phyloP scores from a whole-genome alignment of 2,113 vertebrate genomes.

The Sapayoa aenigma region DNA sequence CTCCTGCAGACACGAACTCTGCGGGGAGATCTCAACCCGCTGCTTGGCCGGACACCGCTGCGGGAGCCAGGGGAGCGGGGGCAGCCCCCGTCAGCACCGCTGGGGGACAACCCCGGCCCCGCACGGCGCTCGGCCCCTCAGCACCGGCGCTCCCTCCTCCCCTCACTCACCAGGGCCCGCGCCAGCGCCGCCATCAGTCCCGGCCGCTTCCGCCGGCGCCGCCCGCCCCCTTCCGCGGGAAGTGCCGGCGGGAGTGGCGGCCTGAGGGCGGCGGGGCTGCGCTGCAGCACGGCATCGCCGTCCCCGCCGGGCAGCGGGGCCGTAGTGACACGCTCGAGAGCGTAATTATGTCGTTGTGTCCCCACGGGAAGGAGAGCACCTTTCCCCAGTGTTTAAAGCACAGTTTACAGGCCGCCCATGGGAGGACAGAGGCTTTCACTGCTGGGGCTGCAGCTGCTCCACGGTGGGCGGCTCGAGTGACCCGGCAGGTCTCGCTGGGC shows the following conservation, averaged over 20 bases:
- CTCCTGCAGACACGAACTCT: neutral
- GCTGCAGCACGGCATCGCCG: accelerated
- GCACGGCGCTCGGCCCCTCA: neutral
- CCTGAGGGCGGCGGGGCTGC: accelerated
- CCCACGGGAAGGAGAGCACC: neutral
- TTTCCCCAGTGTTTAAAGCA: neutral
- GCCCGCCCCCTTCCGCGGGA: neutral
- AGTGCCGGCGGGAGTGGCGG: neutral
- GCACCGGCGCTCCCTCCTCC: neutral
- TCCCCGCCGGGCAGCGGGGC: accelerated
- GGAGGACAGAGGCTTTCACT: neutral
- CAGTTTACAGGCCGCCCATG: neutral
- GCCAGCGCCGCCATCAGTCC: neutral
- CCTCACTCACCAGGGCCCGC: neutral
- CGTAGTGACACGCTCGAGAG: accelerated
- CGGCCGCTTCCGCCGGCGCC: neutral
- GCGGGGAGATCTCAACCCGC: too few relatives aligned
- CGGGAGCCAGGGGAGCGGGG: too few relatives aligned
- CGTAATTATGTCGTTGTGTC: too few relatives aligned
- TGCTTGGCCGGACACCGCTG: neutral
- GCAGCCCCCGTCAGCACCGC: neutral
- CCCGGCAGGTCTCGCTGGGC: neutral
- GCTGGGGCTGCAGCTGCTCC: neutral
- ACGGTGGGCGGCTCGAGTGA: neutral
- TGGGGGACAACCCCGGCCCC: neutral